Percentiles rank a stretch among this genome's conserved stretches.
Evolutionary conservation across 2,888 invertebrate genomes (phyloP).

Genomic region (Eurois occulta): DNA sequence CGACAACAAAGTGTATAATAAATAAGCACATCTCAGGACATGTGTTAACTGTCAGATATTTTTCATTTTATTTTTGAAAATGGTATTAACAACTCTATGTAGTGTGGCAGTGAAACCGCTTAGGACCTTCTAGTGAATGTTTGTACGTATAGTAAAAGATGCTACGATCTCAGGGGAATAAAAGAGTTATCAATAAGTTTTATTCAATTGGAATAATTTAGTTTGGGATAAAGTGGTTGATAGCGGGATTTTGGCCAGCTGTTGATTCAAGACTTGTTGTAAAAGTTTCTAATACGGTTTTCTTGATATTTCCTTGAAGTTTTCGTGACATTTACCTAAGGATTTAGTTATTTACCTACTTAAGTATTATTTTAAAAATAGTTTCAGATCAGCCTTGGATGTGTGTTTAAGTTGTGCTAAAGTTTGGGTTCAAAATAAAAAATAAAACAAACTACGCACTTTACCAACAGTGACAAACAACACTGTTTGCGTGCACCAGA

Average conservation of each 20-base stretch:
- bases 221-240: constrained; percentile 70
- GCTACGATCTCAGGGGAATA: constrained; percentile 83
- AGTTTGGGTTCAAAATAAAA: constrained; percentile 32
- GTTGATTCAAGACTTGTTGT: constrained; percentile 54
- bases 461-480: constrained; percentile 29
- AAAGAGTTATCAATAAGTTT: constrained; percentile 88
- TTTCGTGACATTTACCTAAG: not conserved
- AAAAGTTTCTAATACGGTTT: constrained; percentile 34
- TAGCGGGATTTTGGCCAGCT: constrained; percentile 69
- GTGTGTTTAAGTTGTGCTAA: not conserved
- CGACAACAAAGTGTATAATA: constrained; percentile 85
- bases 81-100: constrained; percentile 81
- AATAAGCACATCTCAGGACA: constrained; percentile 81
- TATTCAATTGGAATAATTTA: constrained; percentile 82
- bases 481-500: constrained; percentile 33
- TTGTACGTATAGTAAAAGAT: constrained; percentile 84
- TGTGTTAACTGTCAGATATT: constrained; percentile 79
- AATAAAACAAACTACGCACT: constrained; percentile 3
- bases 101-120: constrained; percentile 78
- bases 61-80: constrained; percentile 76
- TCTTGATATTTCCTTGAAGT: constrained; percentile 10
- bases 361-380: not conserved
- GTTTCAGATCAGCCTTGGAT: not conserved
- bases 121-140: constrained; percentile 82
- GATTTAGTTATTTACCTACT: not conserved